Conservation (phyloP, 2,888 invertebrate species). For the Julus scanicus region DNA sequence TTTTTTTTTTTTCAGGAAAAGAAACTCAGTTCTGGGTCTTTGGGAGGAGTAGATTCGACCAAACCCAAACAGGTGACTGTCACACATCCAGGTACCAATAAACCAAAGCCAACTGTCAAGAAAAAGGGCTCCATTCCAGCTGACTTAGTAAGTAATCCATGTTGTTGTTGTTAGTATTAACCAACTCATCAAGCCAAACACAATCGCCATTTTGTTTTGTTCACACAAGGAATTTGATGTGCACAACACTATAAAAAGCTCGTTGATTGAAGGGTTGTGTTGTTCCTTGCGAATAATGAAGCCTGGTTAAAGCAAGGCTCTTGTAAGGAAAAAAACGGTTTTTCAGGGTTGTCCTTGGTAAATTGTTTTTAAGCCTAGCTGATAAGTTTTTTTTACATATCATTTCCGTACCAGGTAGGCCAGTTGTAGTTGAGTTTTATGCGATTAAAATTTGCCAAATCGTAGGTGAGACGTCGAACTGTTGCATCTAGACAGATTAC, state of each 20-base stretch:
- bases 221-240: not conserved
- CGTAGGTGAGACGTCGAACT: not conserved
- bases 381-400: not conserved
- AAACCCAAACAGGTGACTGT: conserved; percentile 88
- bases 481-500: not conserved
- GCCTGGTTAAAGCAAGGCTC: not conserved
- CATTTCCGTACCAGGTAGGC: not conserved
- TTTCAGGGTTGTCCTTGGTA: not conserved
- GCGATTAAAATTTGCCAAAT: not conserved
- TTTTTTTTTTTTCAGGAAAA: conserved; percentile 62
- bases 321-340: not conserved
- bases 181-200: not conserved
- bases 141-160: conserved; percentile 71
- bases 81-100: conserved; percentile 95
- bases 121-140: conserved; percentile 89
- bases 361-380: not conserved
- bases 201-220: not conserved
- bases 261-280: not conserved
- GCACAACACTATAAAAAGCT: not conserved
- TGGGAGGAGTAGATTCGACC: conserved; percentile 64
- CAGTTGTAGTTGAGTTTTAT: not conserved
- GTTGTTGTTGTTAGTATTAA: not conserved
- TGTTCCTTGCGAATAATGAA: not conserved
- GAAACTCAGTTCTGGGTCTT: conserved; percentile 66
- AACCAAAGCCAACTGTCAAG: conserved; percentile 91